Conservation (phyloP, 2,113 vertebrate species). For the Columba livia region DNA sequence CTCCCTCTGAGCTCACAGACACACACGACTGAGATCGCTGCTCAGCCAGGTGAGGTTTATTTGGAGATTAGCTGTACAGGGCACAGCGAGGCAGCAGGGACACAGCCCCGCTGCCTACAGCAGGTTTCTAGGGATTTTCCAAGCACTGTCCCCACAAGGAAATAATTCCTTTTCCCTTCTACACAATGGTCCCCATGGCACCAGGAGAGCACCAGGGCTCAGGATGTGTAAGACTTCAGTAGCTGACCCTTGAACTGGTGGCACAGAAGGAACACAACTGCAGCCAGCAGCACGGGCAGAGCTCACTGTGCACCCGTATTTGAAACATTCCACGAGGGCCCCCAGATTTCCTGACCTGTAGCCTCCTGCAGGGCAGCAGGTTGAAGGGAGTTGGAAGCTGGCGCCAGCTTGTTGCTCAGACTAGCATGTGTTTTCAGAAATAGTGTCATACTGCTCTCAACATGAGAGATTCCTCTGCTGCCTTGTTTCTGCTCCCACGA, state of each 20-base stretch:
- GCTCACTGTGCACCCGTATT: rapidly evolving
- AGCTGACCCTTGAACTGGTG: background rate
- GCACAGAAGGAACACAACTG: background rate
- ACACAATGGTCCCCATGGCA: background rate
- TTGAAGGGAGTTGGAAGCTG: rapidly evolving
- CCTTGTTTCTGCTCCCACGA: background rate
- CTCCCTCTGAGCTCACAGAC: background rate
- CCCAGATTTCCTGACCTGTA: background rate
- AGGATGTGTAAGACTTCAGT: background rate
- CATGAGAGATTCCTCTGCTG: background rate
- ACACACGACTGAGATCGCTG: background rate
- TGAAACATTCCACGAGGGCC: background rate
- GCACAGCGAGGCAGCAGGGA: background rate
- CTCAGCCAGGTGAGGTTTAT: background rate
- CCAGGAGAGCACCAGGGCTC: background rate
- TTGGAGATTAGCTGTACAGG: background rate
- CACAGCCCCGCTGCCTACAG: background rate
- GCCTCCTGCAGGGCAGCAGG: background rate
- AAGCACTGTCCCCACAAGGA: background rate
- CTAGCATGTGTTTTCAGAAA: background rate
- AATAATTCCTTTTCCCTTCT: background rate
- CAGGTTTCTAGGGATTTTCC: background rate
- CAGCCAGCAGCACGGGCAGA: rapidly evolving
- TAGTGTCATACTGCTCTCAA: background rate
- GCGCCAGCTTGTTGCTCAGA: background rate